Percentiles rank a stretch among this genome's conserved stretches.
Evolutionary conservation across 2,888 invertebrate genomes (phyloP).

Genomic region (Cryptops parisi): DNA sequence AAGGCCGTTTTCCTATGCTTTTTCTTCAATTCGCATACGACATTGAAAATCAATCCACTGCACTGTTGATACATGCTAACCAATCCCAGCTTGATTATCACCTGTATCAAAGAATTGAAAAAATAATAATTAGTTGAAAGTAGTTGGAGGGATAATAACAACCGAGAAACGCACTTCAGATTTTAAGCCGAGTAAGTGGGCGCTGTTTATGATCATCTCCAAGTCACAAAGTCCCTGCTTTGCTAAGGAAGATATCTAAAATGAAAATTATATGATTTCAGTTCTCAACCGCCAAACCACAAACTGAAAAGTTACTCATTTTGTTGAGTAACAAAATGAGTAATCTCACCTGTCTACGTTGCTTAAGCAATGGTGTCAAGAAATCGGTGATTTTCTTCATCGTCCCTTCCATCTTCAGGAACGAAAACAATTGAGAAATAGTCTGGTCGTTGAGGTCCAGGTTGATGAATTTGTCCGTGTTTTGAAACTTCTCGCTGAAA

Average conservation of each 20-base stretch:
- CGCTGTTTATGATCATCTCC: conserved; percentile 52
- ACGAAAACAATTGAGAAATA: conserved; percentile 45
- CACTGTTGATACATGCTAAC: too few species aligned
- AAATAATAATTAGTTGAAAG: too few species aligned
- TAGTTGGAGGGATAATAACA: too few species aligned
- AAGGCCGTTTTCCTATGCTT: conserved; percentile 40
- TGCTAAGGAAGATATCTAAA: conserved; percentile 47
- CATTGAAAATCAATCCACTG: conserved; percentile 52
- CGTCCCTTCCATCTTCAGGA: conserved; percentile 52
- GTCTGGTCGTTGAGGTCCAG: conserved; percentile 52
- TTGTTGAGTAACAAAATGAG: too few species aligned
- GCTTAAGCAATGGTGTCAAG: conserved; percentile 1
- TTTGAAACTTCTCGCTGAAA: conserved; percentile 50
- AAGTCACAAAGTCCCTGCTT: conserved; percentile 58
- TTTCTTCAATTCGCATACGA: conserved; percentile 44
- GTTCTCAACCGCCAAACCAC: too few species aligned
- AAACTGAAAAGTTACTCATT: too few species aligned
- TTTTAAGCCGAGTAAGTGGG: conserved; percentile 57
- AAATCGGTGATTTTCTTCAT: conserved; percentile 40
- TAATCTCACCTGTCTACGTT: neutral
- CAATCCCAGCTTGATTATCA: too few species aligned
- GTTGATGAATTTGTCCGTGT: conserved; percentile 51
- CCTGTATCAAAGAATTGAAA: too few species aligned
- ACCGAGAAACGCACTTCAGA: too few species aligned
- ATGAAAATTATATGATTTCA: neutral